phyloP scores from a whole-genome alignment of 2,113 vertebrate species.

The Corvus cornix region DNA sequence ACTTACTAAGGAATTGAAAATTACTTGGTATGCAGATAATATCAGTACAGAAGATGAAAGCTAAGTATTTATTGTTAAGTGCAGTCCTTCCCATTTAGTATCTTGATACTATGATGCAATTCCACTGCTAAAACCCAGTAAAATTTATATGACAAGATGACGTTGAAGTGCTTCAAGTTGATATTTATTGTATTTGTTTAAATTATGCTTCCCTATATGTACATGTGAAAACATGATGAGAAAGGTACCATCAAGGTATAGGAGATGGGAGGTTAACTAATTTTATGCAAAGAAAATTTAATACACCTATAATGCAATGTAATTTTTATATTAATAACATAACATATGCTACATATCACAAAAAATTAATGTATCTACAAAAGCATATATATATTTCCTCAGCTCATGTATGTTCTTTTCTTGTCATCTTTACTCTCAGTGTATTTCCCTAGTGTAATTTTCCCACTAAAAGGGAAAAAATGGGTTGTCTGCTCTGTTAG shows the following conservation, averaged over 20 bases:
- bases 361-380: background rate
- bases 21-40: background rate
- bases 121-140: background rate
- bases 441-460: background rate
- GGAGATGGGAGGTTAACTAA: background rate
- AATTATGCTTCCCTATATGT: background rate
- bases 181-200: background rate
- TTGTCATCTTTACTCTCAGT: background rate
- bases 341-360: background rate
- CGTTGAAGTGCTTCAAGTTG: background rate
- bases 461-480: background rate
- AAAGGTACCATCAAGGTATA: background rate
- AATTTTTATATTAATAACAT: background rate
- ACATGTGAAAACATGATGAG: background rate
- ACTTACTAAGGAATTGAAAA: background rate
- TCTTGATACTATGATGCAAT: background rate
- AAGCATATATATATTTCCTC: background rate
- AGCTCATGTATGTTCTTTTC: background rate
- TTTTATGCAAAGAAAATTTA: background rate
- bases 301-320: background rate
- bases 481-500: background rate
- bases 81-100: background rate
- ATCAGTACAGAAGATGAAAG: background rate
- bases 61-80: background rate
- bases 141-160: background rate